A percentile compares a stretch with the other conserved stretches of the same genome.
phyloP scores from a whole-genome alignment of 2,888 invertebrate genomes.

The Noctua janthina region DNA sequence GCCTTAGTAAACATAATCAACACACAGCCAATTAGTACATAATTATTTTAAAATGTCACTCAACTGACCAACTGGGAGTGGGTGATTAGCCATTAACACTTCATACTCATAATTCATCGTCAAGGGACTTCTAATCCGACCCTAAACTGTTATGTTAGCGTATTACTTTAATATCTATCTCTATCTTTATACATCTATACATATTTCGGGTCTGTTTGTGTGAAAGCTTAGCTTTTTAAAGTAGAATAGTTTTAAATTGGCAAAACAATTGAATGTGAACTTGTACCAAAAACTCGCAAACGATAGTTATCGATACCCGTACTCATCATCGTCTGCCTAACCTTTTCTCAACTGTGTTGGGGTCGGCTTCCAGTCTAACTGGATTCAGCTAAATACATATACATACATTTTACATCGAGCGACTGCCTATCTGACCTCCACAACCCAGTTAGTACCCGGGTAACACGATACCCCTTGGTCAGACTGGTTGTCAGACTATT shows the following conservation, averaged over 20 bases:
- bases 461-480: too few relatives aligned
- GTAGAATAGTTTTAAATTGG: not conserved
- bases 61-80: constrained; percentile 28
- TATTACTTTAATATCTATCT: constrained; percentile 16
- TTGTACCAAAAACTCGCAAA: not conserved
- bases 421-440: too few relatives aligned
- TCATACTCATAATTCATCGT: constrained; percentile 26
- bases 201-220: not conserved
- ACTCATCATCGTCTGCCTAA: too few relatives aligned
- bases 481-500: too few relatives aligned
- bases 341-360: too few relatives aligned
- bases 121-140: constrained; percentile 35
- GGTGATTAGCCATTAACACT: constrained; percentile 45
- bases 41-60: constrained; percentile 36
- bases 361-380: too few relatives aligned
- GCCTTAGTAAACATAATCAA: constrained; percentile 15
- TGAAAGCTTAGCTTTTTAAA: not conserved
- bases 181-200: not conserved
- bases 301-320: too few relatives aligned
- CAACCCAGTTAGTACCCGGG: too few relatives aligned
- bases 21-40: constrained; percentile 16
- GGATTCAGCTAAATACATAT: not conserved
- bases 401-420: too few relatives aligned
- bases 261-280: not conserved
- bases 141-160: constrained; percentile 25